Percentiles rank a stretch among this genome's conserved stretches.
phyloP scores from a whole-genome alignment of 2,113 vertebrate genomes.

The Asarcornis scutulata region DNA sequence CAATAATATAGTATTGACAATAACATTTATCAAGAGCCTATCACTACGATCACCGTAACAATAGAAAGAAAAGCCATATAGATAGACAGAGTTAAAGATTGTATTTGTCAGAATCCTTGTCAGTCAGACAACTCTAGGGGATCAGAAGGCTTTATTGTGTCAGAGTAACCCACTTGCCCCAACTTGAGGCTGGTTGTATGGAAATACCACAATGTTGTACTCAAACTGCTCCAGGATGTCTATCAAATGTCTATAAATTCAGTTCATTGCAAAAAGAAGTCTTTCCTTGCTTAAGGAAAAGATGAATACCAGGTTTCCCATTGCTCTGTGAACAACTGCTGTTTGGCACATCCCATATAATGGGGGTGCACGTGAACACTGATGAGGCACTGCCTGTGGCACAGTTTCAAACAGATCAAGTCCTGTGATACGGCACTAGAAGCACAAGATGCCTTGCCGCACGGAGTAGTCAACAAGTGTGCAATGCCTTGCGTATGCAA shows the following conservation, averaged over 20 bases:
- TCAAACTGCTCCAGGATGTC: rapidly evolving
- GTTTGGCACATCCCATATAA: not conserved
- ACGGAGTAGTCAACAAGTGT: not conserved
- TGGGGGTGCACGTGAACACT: not conserved
- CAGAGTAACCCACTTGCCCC: not conserved
- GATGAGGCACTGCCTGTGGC: not conserved
- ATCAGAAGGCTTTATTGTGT: rapidly evolving
- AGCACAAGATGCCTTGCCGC: not conserved
- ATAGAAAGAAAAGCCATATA: not conserved
- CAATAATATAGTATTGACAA: not conserved
- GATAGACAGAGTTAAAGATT: not conserved
- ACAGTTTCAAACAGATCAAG: not conserved
- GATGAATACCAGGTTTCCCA: not conserved
- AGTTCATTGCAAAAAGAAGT: not conserved
- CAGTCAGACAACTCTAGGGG: rapidly evolving
- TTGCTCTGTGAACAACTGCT: not conserved
- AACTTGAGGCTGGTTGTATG: not conserved
- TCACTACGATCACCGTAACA: not conserved
- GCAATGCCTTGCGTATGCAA: rapidly evolving
- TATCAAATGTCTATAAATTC: rapidly evolving
- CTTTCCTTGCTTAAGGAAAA: not conserved
- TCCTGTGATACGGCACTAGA: rapidly evolving
- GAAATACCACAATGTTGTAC: rapidly evolving
- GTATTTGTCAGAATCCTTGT: not conserved
- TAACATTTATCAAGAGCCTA: not conserved